Evolutionary conservation across 2,113 vertebrate genomes (phyloP).

Genomic region (Empidonax alnorum): DNA sequence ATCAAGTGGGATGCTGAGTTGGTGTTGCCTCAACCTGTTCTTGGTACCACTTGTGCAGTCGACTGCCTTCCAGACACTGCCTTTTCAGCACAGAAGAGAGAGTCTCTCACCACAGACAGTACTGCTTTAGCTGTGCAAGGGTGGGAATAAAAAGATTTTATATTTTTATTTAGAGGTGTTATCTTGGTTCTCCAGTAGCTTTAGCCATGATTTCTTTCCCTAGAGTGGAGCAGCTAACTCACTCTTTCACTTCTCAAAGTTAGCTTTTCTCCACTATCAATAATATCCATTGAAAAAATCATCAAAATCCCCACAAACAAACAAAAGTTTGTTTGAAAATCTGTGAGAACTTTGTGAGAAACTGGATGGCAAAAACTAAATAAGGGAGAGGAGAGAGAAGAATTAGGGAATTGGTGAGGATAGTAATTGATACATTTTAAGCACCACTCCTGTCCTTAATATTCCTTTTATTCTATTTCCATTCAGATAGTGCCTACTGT

Average conservation of each 20-base stretch:
- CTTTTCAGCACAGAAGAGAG: background rate
- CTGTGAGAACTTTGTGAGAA: background rate
- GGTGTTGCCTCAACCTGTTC: constrained; percentile 21
- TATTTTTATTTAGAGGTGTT: constrained; percentile 1
- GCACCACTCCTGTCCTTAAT: background rate
- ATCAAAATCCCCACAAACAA: fast-evolving
- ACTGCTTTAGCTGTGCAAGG: background rate
- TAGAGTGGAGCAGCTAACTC: background rate
- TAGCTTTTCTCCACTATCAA: background rate
- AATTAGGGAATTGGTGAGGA: background rate
- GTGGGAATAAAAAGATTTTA: constrained; percentile 28
- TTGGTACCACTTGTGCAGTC: background rate
- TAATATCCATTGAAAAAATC: background rate
- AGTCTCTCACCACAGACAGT: constrained; percentile 9
- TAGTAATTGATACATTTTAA: background rate
- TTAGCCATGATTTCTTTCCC: background rate
- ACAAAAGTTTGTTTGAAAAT: background rate
- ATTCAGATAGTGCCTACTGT: background rate
- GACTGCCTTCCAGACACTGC: constrained; percentile 14
- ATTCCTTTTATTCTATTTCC: background rate
- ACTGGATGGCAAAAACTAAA: background rate
- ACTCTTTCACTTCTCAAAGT: background rate
- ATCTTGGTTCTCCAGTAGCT: background rate
- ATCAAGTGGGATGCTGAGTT: constrained; percentile 9
- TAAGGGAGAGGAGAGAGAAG: background rate